A percentile compares a stretch with the other conserved stretches of the same genome.
phyloP scores from a whole-genome alignment of 2,888 invertebrate genomes.

The Nezara viridula region DNA sequence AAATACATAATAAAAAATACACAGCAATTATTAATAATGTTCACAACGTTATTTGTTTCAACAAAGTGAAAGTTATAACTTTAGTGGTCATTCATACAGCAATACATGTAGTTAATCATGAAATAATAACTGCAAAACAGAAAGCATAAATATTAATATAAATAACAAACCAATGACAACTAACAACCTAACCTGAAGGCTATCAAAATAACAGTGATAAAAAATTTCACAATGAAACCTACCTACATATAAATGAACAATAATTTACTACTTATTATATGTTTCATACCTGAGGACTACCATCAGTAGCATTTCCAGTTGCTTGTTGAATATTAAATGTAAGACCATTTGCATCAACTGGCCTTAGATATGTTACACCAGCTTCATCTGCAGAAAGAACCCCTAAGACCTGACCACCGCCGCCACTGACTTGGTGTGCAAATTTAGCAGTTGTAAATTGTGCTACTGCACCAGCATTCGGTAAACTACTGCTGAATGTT shows the following conservation, averaged over 20 bases:
- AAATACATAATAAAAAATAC: not conserved
- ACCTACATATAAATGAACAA: not conserved
- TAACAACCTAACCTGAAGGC: not conserved
- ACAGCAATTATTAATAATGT: not conserved
- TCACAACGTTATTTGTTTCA: not conserved
- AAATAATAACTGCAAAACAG: not conserved
- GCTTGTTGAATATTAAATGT: slow-evolving; percentile 67
- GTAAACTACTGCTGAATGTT: slow-evolving; percentile 75
- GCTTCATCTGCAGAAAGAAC: slow-evolving; percentile 79
- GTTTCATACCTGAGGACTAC: slow-evolving; percentile 64
- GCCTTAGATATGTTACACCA: slow-evolving; percentile 81
- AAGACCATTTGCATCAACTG: slow-evolving; percentile 73
- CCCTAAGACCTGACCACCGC: slow-evolving; percentile 75
- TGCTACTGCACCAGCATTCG: slow-evolving; percentile 72
- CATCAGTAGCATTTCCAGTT: slow-evolving; percentile 66
- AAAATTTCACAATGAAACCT: not conserved
- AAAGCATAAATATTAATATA: not conserved
- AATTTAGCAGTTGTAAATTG: slow-evolving; percentile 77
- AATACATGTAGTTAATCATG: not conserved
- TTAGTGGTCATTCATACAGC: not conserved
- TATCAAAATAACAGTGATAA: not conserved
- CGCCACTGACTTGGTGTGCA: slow-evolving; percentile 68
- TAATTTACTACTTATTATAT: not conserved
- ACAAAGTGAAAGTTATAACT: not conserved
- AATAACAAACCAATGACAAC: not conserved